Evolutionary conservation across 2,888 invertebrate genomes (phyloP).

Genomic region (Physocephala rufipes): DNA sequence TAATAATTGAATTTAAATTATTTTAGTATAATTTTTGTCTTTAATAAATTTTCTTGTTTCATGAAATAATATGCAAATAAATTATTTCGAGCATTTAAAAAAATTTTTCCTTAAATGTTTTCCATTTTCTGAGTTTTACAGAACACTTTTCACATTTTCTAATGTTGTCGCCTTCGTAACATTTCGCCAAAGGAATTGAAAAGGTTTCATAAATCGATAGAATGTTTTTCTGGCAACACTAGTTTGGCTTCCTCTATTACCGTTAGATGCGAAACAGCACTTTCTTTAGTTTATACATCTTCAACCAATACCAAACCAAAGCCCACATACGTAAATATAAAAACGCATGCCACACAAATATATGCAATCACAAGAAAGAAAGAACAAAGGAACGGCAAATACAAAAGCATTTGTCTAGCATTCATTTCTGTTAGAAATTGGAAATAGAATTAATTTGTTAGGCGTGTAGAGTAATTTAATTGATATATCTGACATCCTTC

Average conservation of each 20-base stretch:
- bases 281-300: background rate
- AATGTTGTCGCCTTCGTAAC: conserved; percentile 27
- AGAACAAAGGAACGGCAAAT: background rate
- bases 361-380: no score
- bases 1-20: no score
- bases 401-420: background rate
- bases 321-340: background rate
- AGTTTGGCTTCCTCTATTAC: conserved; percentile 54
- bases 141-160: conserved; percentile 10
- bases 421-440: background rate
- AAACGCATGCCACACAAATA: background rate
- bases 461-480: background rate
- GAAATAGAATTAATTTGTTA: conserved; percentile 9
- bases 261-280: conserved; percentile 17
- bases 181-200: conserved; percentile 49
- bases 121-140: background rate
- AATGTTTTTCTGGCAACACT: conserved; percentile 63
- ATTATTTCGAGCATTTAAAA: no score
- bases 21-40: no score
- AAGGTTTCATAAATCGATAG: conserved; percentile 63
- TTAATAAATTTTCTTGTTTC: no score
- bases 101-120: background rate
- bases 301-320: no score
- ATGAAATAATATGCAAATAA: no score
- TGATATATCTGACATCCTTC: background rate